Evolutionary conservation across 2,113 vertebrate species (phyloP).

Genomic region (Mus pahari): DNA sequence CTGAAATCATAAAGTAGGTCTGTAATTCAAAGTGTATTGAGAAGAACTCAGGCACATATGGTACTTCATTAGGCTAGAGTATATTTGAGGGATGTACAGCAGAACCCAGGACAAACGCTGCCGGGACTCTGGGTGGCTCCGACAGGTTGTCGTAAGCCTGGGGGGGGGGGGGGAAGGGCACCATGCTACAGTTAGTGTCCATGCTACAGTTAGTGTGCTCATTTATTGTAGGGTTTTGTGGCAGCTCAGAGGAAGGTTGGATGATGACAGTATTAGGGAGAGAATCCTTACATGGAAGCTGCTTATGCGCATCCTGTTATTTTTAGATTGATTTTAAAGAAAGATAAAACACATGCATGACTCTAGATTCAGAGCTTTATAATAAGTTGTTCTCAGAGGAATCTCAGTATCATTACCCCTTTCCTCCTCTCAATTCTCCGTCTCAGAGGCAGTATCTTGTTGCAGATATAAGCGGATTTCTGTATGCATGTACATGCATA

Average conservation of each 20-base stretch:
- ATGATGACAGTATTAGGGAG: slow-evolving; percentile 26
- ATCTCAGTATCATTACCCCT: neutral
- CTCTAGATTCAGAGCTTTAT: slow-evolving; percentile 44
- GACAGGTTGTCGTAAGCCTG: slow-evolving; percentile 21
- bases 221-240: slow-evolving; percentile 33
- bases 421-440: neutral
- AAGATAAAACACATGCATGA: neutral
- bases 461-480: neutral
- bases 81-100: slow-evolving; percentile 60
- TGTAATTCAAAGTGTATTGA: slow-evolving; percentile 64
- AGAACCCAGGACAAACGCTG: slow-evolving; percentile 49
- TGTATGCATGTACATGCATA: neutral
- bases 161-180: slow-evolving; percentile 33
- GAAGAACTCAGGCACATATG: slow-evolving; percentile 57
- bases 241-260: slow-evolving; percentile 47
- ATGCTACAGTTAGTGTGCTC: slow-evolving; percentile 26
- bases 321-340: slow-evolving; percentile 30
- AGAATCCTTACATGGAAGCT: slow-evolving; percentile 5
- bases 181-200: too few species aligned
- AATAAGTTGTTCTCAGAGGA: slow-evolving; percentile 24
- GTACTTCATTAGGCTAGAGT: slow-evolving; percentile 67
- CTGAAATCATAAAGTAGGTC: slow-evolving; percentile 64
- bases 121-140: slow-evolving; percentile 25
- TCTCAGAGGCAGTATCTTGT: neutral
- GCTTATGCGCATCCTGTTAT: slow-evolving; percentile 20